Conservation (phyloP, 2,113 vertebrate species). For the Pseudopodoces humilis region DNA sequence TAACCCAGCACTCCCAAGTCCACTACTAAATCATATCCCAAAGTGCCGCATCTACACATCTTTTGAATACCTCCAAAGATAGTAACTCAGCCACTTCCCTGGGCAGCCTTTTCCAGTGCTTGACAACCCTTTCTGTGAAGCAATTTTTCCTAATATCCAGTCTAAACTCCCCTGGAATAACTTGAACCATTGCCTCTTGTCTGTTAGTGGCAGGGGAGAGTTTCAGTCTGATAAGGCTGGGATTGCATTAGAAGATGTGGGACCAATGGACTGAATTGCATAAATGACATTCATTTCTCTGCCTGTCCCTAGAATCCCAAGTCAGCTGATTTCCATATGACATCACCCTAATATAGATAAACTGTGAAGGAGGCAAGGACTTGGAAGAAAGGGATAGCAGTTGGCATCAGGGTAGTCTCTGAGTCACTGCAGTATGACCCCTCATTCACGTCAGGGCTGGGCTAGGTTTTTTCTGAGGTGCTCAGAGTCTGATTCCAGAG, state of each 20-base stretch:
- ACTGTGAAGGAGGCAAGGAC: not conserved
- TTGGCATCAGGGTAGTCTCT: not conserved
- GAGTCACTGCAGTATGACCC: not conserved
- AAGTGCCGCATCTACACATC: not conserved
- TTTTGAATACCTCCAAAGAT: not conserved
- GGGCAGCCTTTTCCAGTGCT: not conserved
- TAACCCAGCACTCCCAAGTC: not conserved
- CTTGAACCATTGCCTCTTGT: not conserved
- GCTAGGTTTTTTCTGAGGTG: not conserved
- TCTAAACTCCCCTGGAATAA: not conserved
- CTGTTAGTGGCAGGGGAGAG: fast-evolving
- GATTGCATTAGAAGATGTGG: not conserved
- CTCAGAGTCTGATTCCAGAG: not conserved
- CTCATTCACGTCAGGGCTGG: fast-evolving
- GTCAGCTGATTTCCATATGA: not conserved
- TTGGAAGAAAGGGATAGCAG: not conserved
- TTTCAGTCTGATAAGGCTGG: not conserved
- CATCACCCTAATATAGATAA: not conserved
- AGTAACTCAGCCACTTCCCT: not conserved
- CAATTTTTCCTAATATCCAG: not conserved
- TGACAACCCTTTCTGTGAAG: not conserved
- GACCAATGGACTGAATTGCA: not conserved
- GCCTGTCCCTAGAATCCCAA: not conserved
- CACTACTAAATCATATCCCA: not conserved
- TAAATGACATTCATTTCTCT: not conserved